Evolutionary conservation across 2,113 vertebrate species (phyloP), one percentile per base, ranked within the genome.

Genomic region (Haliaeetus leucogaster): DNA sequence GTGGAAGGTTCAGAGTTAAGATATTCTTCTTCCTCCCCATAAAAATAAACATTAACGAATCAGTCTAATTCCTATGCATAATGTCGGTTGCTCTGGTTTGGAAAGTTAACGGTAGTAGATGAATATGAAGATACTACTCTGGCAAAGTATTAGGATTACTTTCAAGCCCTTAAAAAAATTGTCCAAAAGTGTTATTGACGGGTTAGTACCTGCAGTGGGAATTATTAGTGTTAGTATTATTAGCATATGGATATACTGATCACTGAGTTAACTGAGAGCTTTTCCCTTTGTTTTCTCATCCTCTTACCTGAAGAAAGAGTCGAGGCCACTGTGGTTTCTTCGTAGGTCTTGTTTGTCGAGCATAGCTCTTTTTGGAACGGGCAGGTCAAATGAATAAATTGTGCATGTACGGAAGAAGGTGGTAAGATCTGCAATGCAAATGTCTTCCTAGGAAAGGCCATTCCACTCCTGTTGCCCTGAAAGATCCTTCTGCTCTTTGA

Each of bases 1-100:
- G 86, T 68, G n/a, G 78, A 96, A 90, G 95, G 95, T 97, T 97
- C 95, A 93, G 82, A 92, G 55, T 92, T 93, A 85, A 92, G 47
- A 36, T 77, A 77, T n/a, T 93, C 32, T 89, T 91, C 70, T 90
- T 88, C 43, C 66, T 93, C 18, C 29, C 23, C 25, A 47, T 76
- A 59, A 95, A 95, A 95, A 91, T 62, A 91, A 96, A 95, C 74
- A 85, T 94, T 95, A 95, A 85, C 89, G 80, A 81, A 77, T 90
- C 62, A n/a, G 26, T 62, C 42, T 85, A 62, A 97, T 96, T 90
- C 58, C 42, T 86, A 10, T 65, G 65, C 62, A 55, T 76, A 48
- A 36, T 58, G n/a, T 50, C 7, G 1, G 34, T 93, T 77, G 36
- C 26, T 65, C 65, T 74, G 50, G 20, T 66, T 91, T 90, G 48